Conservation (phyloP, 2,797 vertebrate genomes). For the Syngnathus rostellatus region DNA sequence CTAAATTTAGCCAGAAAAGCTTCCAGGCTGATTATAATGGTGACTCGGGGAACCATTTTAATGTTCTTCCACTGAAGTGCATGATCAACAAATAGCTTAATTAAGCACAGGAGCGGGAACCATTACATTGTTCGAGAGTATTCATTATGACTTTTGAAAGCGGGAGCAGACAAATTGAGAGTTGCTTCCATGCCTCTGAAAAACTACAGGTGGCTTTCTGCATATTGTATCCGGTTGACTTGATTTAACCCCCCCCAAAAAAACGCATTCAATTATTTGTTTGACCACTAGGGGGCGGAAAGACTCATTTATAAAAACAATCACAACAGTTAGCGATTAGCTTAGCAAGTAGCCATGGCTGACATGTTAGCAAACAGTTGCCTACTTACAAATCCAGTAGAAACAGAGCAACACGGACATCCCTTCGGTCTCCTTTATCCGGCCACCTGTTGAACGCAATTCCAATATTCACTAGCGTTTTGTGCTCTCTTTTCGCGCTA, state of each 20-base stretch:
- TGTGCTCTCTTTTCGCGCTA: conserved; percentile 17
- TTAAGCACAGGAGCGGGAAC: conserved; percentile 34
- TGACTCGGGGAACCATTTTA: conserved; percentile 23
- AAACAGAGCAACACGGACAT: conserved; percentile 70
- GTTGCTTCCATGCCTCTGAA: conserved; percentile 65
- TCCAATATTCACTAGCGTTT: conserved; percentile 64
- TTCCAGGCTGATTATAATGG: conserved; percentile 11
- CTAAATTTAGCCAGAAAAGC: conserved; percentile 21
- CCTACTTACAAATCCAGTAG: conserved; percentile 71
- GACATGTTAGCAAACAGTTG: conserved; percentile 65
- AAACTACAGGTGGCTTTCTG: conserved; percentile 50
- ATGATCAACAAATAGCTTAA: conserved; percentile 58
- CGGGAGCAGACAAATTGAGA: conserved; percentile 67
- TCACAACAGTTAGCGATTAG: conserved; percentile 60
- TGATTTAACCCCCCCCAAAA: neutral
- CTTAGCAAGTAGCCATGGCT: conserved; percentile 61
- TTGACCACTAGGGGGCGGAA: conserved; percentile 66
- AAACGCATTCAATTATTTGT: conserved; percentile 39
- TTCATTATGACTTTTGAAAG: conserved; percentile 45
- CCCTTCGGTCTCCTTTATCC: conserved; percentile 68
- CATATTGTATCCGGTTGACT: neutral
- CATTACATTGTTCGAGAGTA: conserved; percentile 33
- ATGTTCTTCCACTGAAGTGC: conserved; percentile 50
- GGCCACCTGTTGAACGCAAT: conserved; percentile 71
- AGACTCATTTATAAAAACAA: conserved; percentile 44